Conservation (phyloP, 2,888 invertebrate genomes). For the Scelioninae gen. 1 region DNA sequence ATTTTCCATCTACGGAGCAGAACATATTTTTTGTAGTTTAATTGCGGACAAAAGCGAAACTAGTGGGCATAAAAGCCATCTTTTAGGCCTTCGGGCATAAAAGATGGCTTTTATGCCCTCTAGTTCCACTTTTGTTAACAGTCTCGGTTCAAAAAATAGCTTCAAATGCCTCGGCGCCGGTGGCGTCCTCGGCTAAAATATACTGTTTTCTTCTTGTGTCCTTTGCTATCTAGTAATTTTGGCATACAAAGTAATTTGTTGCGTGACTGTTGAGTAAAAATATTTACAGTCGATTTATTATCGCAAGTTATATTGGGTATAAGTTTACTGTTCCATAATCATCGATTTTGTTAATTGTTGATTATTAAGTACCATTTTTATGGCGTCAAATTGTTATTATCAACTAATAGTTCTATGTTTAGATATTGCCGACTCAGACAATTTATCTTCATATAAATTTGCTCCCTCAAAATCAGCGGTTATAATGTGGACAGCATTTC, state of each 20-base stretch:
- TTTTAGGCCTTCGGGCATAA: too few species aligned
- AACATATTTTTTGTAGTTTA: conserved; percentile 21
- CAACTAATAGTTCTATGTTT: conserved; percentile 15
- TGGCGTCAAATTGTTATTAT: conserved; percentile 8
- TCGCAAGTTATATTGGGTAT: conserved; percentile 22
- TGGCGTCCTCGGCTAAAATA: too few species aligned
- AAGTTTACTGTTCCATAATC: conserved; percentile 24
- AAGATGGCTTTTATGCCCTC: too few species aligned
- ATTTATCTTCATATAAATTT: conserved; percentile 22
- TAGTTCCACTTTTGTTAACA: too few species aligned
- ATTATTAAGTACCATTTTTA: conserved; percentile 31
- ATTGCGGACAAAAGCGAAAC: too few species aligned
- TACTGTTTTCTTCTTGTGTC: too few species aligned
- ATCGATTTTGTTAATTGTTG: conserved; percentile 17
- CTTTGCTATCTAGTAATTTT: conserved; percentile 21
- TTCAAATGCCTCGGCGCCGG: too few species aligned
- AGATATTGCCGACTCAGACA: conserved; percentile 14
- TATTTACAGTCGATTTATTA: conserved; percentile 20
- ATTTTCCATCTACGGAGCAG: conserved; percentile 26
- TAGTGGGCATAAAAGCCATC: too few species aligned
- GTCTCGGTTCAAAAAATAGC: too few species aligned
- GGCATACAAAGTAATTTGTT: conserved; percentile 36
- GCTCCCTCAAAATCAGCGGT: conserved; percentile 19
- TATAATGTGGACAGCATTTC: conserved; percentile 23
- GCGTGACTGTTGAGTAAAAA: conserved; percentile 22